Base-by-base conservation (phyloP, 1,140 invertebrate species). In the Drosophila ironensis region DNA sequence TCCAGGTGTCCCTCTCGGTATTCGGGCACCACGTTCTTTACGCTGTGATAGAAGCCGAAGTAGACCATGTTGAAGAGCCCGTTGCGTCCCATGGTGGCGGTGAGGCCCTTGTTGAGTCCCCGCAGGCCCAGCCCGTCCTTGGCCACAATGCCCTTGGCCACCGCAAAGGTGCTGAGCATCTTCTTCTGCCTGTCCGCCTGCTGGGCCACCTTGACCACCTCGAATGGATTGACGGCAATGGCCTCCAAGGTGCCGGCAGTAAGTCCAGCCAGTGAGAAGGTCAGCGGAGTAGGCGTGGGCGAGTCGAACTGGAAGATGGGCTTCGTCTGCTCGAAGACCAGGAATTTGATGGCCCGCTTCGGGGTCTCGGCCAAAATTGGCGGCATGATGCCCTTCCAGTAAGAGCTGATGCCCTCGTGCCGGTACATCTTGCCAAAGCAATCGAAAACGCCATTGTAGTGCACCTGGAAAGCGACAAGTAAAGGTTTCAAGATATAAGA, bases 341-440 rank as follows among this genome's bases (percentile, higher is more conserved):
- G 94, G 91, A 98, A 98, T 92, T 98, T 98, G 0, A 97, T 94
- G 40, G 97, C 97, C 87, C 97, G 89, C 91, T 98, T 98, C 4
- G 97, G 97, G 22, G 97, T 98, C 92, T 98, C 97, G n/a, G 95
- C 96, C 48, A 98, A 87, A 80, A 98, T 94, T 6, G 97, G 97
- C 2, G 97, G 97, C 63, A 98, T 70, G 72, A 98, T 96, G 54
- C 97, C 97, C 92, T 98, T 98, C 93, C 96, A 98, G 91, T 96
- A 96, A 17, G 95, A 94, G 52, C 93, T 91, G 1, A 95, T 25
- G 3, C 96, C 97, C 92, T 98, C 97, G 76, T 93, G 92, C 81
- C 89, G 93, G 68, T 96, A 95, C 94, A 98, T 98, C 92, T 98
- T 97, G 52, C 90, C 91, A 88, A 98, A 95, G 90, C 96, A 98